Conservation (phyloP, 2,888 invertebrate species). For the Dolichopus griseipennis region DNA sequence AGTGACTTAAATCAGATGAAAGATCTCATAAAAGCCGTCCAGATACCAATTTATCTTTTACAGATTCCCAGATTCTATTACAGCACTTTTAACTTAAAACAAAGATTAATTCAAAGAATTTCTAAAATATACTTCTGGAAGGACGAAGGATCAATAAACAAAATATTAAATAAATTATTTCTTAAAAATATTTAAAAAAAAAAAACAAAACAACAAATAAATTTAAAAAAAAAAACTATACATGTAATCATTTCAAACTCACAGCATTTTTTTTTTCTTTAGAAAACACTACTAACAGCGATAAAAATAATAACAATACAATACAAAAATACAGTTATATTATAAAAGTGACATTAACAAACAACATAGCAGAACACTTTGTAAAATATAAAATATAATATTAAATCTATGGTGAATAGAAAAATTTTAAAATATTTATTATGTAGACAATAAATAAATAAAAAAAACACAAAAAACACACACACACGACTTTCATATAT, state of each 20-base stretch:
- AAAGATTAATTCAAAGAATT: too few species aligned
- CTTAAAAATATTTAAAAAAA: too few species aligned
- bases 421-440: neutral
- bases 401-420: neutral
- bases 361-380: neutral
- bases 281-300: neutral
- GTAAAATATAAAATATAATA: neutral
- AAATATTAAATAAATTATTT: too few species aligned
- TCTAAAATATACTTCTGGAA: too few species aligned
- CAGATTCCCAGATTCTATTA: too few species aligned
- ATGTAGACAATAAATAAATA: neutral
- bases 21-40: too few species aligned
- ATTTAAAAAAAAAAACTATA: neutral
- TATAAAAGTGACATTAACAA: neutral
- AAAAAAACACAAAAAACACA: neutral
- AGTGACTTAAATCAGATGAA: too few species aligned
- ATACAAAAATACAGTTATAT: too few species aligned
- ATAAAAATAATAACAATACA: neutral
- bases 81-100: too few species aligned
- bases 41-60: too few species aligned
- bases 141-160: too few species aligned
- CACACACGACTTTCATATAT: neutral
- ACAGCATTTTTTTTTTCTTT: neutral
- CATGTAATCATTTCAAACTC: neutral
- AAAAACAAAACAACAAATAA: too few species aligned